These are phyloP conservation scores for Trogon melanurus DNA, from an alignment of 2,113 vertebrate species.

Conservation along the genomic window DNA sequence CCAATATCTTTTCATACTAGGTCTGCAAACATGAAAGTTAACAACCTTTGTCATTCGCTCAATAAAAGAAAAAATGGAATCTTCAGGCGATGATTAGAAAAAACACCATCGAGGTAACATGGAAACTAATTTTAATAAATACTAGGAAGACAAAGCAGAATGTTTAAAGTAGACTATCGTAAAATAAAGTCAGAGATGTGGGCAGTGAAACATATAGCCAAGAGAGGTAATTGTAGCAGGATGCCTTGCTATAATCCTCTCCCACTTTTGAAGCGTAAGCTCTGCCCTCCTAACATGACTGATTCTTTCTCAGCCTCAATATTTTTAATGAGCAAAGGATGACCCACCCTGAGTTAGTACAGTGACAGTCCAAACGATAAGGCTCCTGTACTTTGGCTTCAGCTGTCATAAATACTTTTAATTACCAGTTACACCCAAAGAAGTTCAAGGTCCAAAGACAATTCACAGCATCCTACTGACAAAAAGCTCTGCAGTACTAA, in stretches of 20 bases:
- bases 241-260: neutral
- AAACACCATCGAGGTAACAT: neutral
- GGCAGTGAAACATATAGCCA: neutral
- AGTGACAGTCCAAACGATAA: neutral
- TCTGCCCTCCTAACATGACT: neutral
- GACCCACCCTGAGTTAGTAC: neutral
- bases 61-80: neutral
- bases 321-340: neutral
- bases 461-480: neutral
- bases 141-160: neutral
- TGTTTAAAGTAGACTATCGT: neutral
- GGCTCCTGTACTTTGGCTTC: neutral
- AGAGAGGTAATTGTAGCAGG: neutral
- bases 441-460: constrained; percentile 11
- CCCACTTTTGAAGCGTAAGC: neutral
- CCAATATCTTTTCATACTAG: fast-evolving
- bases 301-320: neutral
- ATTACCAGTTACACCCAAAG: constrained; percentile 27
- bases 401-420: neutral
- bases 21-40: neutral
- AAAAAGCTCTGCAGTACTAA: neutral
- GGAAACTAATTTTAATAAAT: neutral
- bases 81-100: neutral
- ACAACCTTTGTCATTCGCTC: no score
- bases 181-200: neutral